Evolutionary conservation across 1,140 invertebrate species (phyloP).

Genomic region (Laupala kohalensis): DNA sequence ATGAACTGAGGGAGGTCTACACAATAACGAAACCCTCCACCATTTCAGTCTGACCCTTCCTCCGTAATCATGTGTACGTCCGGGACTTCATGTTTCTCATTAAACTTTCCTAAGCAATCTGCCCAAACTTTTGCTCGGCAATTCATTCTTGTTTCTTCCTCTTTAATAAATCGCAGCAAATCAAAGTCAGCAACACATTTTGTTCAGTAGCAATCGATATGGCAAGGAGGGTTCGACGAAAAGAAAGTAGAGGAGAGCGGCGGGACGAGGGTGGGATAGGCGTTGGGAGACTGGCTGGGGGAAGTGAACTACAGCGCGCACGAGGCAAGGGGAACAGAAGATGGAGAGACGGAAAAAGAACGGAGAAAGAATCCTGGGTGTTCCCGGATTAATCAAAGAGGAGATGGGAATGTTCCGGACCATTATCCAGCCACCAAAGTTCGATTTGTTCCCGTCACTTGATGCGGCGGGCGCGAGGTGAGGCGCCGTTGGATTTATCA

Average conservation of each 20-base stretch:
- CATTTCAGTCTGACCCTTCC: too few relatives aligned
- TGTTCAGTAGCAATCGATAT: background rate
- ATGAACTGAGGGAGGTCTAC: too few relatives aligned
- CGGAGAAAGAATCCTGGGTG: background rate
- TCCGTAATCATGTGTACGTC: background rate
- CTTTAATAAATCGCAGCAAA: background rate
- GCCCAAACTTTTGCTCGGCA: background rate
- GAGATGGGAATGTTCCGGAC: slow-evolving; percentile 9
- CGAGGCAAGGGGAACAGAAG: background rate
- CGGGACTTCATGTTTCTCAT: background rate
- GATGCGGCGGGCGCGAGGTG: background rate
- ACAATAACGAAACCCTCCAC: too few relatives aligned
- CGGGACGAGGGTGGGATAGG: background rate
- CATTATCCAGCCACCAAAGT: slow-evolving; percentile 12
- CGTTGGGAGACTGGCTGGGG: background rate
- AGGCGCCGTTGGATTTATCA: slow-evolving; percentile 1
- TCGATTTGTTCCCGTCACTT: slow-evolving; percentile 10
- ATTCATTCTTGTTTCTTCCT: background rate
- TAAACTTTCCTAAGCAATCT: background rate
- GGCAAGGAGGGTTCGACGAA: background rate
- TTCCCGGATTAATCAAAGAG: slow-evolving; percentile 10
- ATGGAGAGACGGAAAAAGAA: background rate
- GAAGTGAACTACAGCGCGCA: background rate
- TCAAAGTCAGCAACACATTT: background rate
- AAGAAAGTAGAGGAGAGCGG: background rate